A percentile compares a stretch with the other conserved stretches of the same genome.
These are phyloP conservation scores for Drosophila parvula DNA, from an alignment of 1,140 invertebrate species.

Conservation along the genomic window DNA sequence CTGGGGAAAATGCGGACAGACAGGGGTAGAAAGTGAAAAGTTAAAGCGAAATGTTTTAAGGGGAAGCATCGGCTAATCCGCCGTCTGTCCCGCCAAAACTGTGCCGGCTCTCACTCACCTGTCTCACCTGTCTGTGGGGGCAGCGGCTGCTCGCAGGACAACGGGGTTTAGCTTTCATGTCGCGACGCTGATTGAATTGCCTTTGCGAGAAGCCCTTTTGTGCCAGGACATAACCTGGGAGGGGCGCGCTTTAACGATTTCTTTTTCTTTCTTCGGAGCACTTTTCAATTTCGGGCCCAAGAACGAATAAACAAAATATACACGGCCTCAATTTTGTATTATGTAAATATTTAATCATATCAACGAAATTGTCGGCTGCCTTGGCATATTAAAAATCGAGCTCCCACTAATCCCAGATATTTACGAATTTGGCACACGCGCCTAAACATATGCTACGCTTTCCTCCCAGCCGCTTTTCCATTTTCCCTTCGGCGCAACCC, in stretches of 20 bases:
- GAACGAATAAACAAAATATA: slow-evolving; percentile 67
- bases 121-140: slow-evolving; percentile 43
- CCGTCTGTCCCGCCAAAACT: slow-evolving; percentile 35
- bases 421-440: slow-evolving; percentile 69
- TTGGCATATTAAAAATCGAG: slow-evolving; percentile 63
- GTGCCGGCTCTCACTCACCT: slow-evolving; percentile 34
- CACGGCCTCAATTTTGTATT: slow-evolving; percentile 69
- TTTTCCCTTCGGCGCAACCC: slow-evolving; percentile 10
- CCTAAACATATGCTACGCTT: slow-evolving; percentile 61
- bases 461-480: slow-evolving; percentile 6
- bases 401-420: slow-evolving; percentile 50
- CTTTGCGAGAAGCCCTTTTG: slow-evolving; percentile 46
- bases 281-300: slow-evolving; percentile 57
- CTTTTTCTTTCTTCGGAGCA: slow-evolving; percentile 30
- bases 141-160: slow-evolving; percentile 36
- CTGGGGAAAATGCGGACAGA: background rate
- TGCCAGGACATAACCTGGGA: slow-evolving; percentile 23
- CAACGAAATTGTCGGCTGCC: slow-evolving; percentile 53
- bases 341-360: slow-evolving; percentile 83
- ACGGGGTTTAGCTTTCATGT: slow-evolving; percentile 68
- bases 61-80: slow-evolving; percentile 37
- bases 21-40: slow-evolving; percentile 30
- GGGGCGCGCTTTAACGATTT: slow-evolving; percentile 7
- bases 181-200: slow-evolving; percentile 77
- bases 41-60: slow-evolving; percentile 44